Base-by-base conservation (phyloP, 2,888 invertebrate species). In the Lasioglossum lativentre region DNA sequence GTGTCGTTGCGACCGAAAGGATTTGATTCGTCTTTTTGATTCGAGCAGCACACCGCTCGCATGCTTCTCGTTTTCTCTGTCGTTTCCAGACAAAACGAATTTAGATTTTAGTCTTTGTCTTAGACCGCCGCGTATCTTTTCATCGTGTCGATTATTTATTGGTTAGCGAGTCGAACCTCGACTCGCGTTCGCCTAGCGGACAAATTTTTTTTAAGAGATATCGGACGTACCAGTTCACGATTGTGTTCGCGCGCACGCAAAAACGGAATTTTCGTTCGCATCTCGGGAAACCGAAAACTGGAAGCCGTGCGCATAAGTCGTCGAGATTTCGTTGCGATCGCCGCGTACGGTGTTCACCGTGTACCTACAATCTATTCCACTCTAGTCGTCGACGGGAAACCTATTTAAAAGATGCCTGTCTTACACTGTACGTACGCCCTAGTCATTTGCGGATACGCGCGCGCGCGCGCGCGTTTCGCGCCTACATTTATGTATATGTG, bases 401-500 rank as follows among this genome's bases (percentile, higher is more conserved):
- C 68, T 82, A 87, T 86, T 70, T 88, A 86, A 88, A 80, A 85
- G 83, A 88, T 88, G 89, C 92, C 93, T 92, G 91, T 91, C 91
- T 92, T 90, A 83, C 89, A 91, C 86, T 89, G 92, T 88, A 52
- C 52, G 52, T 88, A 52, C n/a, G 52, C 91, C 92, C 95, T 94
- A 95, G 95, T 94, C 95, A 94, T 93, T 94, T 91, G 91, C 92
- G 92, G 92, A 88, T 88, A 85, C 90, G 88, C 90, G 90, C 90
- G 85, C 85, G 80, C 86, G n/a, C n/a, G n/a, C n/a, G 71, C 79
- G 68, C 68, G 68, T 23, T 0, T 10, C 34, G 68, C 68, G 2
- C 68, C 40, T 68, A 89, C 85, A 70, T 85, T 81, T 86, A 84
- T 85, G 75, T 82, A 88, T 88, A 86, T 92, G 86, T 91, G 89